Evolutionary conservation across 2,113 vertebrate species (phyloP), one percentile per base, ranked within the genome.

Genomic region (Ascaphus truei): DNA sequence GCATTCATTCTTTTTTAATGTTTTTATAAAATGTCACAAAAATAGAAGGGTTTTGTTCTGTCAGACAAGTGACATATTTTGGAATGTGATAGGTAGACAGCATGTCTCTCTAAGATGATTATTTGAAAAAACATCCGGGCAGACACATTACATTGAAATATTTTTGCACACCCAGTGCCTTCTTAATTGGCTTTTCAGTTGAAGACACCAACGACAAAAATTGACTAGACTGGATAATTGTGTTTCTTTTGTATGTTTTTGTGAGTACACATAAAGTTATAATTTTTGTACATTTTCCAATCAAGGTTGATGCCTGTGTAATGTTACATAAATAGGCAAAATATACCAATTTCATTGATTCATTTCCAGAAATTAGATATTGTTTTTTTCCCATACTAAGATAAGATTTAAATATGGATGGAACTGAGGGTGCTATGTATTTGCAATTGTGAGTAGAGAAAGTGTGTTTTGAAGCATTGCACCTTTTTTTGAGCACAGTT

Each of bases 1-100:
- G 39, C 39, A 43, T 15, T 43, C 39, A 43, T 43, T 43, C 15
- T 43, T 16, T 16, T 16, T 16, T 43, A 13, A 43, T n/a, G n/a
- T 25, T 53, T 57, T 31, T 27, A 34, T 65, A 18, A 69, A 48
- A 60, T 39, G 56, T 60, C 56, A 60, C 30, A 36, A 41, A 36
- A 33, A 34, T 48, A 30, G 11, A 20, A 68, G 43, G 43, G n/a
- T 53, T 53, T 59, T 50, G 65, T 59, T 9, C 25, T 29, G 56
- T 36, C 26, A 60, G 43, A 60, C 55, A 60, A 60, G 56, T 59
- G 66, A 60, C 55, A 60, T 30, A 34, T 12, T 16, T 18, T 69
- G 66, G 56, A 60, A 69, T 60, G 66, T 37, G 41, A 68, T 59
- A 31, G 3, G 41, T 45, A 69, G 66, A 69, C 66, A 60, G 45